phyloP scores from a whole-genome alignment of 2,113 vertebrate species.

The Pelecanoides urinatrix region DNA sequence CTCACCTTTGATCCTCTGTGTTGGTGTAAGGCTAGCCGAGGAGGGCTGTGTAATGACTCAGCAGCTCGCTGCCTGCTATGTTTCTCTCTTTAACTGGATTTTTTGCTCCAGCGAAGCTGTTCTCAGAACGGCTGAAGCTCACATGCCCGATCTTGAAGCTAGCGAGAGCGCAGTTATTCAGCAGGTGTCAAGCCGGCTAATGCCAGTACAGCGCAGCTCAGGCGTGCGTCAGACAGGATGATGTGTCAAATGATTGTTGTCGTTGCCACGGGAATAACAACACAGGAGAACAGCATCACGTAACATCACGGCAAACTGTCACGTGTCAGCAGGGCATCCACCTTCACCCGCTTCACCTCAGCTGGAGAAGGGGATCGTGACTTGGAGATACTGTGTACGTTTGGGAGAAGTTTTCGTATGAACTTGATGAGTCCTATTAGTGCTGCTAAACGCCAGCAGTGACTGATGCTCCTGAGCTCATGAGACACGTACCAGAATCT shows the following conservation, averaged over 20 bases:
- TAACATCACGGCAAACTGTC: not conserved
- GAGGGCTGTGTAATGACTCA: constrained; percentile 5
- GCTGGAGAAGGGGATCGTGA: not conserved
- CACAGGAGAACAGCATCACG: not conserved
- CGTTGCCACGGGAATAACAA: not conserved
- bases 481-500: accelerated
- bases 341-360: not conserved
- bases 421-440: not conserved
- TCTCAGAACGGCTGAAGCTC: not conserved
- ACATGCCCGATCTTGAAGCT: not conserved
- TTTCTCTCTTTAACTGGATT: constrained; percentile 18
- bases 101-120: constrained; percentile 10
- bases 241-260: not conserved
- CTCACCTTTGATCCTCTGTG: constrained; percentile 10
- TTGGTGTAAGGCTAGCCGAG: not conserved
- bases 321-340: not conserved
- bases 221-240: not conserved
- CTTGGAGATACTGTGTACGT: not conserved
- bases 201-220: not conserved
- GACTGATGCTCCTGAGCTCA: not conserved
- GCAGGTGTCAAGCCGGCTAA: not conserved
- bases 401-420: not conserved
- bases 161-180: not conserved
- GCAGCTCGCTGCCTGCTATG: not conserved
- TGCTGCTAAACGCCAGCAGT: not conserved